Conservation (phyloP, 2,888 invertebrate species). For the Drosophila atripex region DNA sequence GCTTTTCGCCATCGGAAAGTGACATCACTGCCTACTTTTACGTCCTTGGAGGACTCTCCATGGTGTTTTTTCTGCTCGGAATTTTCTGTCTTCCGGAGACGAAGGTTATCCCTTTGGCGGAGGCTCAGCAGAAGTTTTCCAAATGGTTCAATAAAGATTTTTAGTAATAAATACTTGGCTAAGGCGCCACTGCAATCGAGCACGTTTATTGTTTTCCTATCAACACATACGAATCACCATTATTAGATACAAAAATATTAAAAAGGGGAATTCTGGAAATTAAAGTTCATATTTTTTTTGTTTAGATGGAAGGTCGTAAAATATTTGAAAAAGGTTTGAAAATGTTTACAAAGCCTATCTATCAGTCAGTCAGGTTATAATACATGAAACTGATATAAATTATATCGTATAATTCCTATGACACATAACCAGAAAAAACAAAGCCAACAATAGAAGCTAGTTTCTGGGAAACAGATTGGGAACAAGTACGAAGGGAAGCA, state of each 20-base stretch:
- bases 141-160: conserved; percentile 72
- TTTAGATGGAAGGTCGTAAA: no score
- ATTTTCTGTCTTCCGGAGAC: conserved; percentile 78
- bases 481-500: no score
- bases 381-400: no score
- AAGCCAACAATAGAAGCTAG: no score
- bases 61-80: conserved; percentile 60
- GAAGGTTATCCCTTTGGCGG: conserved; percentile 57
- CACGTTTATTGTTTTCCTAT: conserved; percentile 1
- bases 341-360: no score
- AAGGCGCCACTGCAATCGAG: not conserved
- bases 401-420: no score
- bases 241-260: not conserved
- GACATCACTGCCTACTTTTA: conserved; percentile 61
- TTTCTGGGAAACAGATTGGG: no score
- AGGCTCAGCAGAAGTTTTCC: conserved; percentile 70
- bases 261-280: no score
- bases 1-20: conserved; percentile 14
- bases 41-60: conserved; percentile 60
- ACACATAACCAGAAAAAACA: no score
- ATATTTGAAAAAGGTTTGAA: no score
- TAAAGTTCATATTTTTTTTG: no score
- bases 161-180: conserved; percentile 15
- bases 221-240: not conserved
- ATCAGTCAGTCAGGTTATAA: no score